Conservation (phyloP, 2,113 vertebrate genomes). For the Silurus asotus region DNA sequence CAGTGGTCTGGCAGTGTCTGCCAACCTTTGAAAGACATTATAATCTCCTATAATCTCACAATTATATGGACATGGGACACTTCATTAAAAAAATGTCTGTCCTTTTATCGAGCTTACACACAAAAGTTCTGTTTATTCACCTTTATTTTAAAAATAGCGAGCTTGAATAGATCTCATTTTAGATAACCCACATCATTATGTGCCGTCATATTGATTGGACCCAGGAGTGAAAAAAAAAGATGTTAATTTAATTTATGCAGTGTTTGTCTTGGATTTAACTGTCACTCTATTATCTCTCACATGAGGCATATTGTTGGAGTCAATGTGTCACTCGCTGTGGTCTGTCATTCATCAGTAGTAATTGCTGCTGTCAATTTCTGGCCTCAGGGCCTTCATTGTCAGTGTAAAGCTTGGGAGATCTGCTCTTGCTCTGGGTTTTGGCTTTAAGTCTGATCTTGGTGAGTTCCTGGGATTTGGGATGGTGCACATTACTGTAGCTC, state of each 20-base stretch:
- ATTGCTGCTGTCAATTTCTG: slow-evolving; percentile 31
- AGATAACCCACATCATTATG: slow-evolving; percentile 24
- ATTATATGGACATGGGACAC: neutral
- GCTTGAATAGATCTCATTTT: slow-evolving; percentile 10
- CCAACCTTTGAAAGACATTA: neutral
- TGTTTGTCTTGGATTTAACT: slow-evolving; percentile 21
- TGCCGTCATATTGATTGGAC: neutral
- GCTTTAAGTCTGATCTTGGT: neutral
- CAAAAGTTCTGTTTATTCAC: neutral
- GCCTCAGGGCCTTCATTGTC: neutral
- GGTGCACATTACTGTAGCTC: neutral
- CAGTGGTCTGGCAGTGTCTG: too few species aligned
- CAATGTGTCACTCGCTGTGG: slow-evolving; percentile 13
- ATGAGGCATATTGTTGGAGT: slow-evolving; percentile 25
- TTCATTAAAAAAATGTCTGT: neutral
- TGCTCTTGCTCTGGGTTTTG: neutral
- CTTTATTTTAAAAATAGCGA: slow-evolving; percentile 6
- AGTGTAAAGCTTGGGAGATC: neutral
- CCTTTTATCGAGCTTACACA: slow-evolving; percentile 2
- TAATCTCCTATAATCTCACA: neutral
- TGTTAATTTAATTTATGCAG: slow-evolving; percentile 33
- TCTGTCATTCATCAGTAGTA: slow-evolving; percentile 35
- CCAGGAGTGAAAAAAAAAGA: slow-evolving; percentile 2
- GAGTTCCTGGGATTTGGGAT: neutral
- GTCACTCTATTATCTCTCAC: slow-evolving; percentile 8